A percentile compares a stretch with the other conserved stretches of the same genome.
Conservation (phyloP, 2,888 invertebrate genomes). For the Sceliomorpha sp. region DNA sequence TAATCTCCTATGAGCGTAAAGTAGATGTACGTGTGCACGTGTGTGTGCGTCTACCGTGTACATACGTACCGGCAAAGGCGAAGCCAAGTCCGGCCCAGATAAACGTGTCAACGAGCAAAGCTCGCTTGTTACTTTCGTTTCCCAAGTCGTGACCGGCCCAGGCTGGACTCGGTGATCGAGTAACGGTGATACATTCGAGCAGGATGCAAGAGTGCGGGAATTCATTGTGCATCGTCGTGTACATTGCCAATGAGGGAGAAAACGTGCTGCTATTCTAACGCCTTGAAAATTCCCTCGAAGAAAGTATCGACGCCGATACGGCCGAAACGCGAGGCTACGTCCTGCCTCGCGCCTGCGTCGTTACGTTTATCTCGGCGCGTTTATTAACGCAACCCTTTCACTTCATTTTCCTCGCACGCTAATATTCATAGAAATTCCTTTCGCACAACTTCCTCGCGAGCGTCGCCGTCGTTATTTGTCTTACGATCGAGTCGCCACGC, state of each 20-base stretch:
- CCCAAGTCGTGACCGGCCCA: conserved; percentile 63
- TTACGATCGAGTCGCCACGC: no score
- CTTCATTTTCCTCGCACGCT: no score
- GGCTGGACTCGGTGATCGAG: conserved; percentile 59
- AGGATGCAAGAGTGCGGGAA: conserved; percentile 41
- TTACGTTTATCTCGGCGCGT: no score
- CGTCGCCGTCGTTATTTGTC: no score
- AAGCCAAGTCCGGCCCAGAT: conserved; percentile 43
- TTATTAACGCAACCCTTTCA: no score
- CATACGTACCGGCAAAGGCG: conserved; percentile 1
- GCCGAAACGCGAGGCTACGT: no score
- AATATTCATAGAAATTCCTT: no score
- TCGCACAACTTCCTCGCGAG: no score
- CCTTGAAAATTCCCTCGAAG: conserved; percentile 42
- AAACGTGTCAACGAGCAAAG: conserved; percentile 64
- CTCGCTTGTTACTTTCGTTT: conserved; percentile 68
- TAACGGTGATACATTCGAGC: conserved; percentile 57
- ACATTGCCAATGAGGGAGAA: conserved; percentile 44
- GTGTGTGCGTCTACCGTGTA: no score
- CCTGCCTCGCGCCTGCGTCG: background rate
- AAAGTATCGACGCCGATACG: conserved; percentile 27
- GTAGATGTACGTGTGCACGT: no score
- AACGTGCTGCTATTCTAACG: conserved; percentile 13
- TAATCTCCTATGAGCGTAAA: background rate
- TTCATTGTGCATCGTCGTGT: conserved; percentile 40